Evolutionary conservation across 1,140 invertebrate species (phyloP).

Genomic region (Grapholita molesta): DNA sequence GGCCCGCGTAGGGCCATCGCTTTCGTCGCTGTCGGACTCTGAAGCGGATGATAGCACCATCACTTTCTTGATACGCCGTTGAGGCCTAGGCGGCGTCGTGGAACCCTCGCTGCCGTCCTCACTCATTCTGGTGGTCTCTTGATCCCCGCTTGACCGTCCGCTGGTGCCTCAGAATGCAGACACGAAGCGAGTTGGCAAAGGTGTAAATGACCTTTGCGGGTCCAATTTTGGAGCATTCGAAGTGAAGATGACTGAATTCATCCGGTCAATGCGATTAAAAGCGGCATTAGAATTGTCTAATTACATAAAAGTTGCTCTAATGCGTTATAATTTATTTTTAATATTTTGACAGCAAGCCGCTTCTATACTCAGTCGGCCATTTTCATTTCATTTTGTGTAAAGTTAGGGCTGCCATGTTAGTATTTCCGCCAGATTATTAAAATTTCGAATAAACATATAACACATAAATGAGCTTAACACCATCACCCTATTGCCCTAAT

Average conservation of each 20-base stretch:
- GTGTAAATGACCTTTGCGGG: constrained; percentile 68
- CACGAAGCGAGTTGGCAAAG: constrained; percentile 69
- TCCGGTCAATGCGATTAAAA: constrained; percentile 45
- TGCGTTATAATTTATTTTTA: constrained; percentile 58
- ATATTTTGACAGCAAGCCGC: constrained; percentile 77
- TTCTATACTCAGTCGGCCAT: constrained; percentile 70
- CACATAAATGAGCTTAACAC: too few species aligned
- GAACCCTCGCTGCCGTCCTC: constrained; percentile 63
- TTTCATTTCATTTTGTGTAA: constrained; percentile 39
- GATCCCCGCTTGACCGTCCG: not conserved
- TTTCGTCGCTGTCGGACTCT: constrained; percentile 63
- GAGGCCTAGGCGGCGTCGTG: constrained; percentile 46
- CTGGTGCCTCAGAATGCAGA: constrained; percentile 48
- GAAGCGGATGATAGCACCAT: constrained; percentile 50
- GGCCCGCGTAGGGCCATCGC: constrained; percentile 44
- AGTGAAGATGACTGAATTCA: constrained; percentile 41
- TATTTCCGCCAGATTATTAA: constrained; percentile 20
- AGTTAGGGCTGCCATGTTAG: constrained; percentile 19
- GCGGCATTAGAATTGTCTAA: constrained; percentile 38
- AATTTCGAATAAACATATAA: too few species aligned
- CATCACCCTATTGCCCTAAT: too few species aligned
- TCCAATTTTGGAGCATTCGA: constrained; percentile 42
- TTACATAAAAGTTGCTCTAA: constrained; percentile 43
- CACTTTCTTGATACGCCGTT: constrained; percentile 50
- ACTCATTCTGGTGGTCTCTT: constrained; percentile 45